Evolutionary conservation across 1,140 invertebrate species (phyloP).

Genomic region (Chionoecetes opilio): DNA sequence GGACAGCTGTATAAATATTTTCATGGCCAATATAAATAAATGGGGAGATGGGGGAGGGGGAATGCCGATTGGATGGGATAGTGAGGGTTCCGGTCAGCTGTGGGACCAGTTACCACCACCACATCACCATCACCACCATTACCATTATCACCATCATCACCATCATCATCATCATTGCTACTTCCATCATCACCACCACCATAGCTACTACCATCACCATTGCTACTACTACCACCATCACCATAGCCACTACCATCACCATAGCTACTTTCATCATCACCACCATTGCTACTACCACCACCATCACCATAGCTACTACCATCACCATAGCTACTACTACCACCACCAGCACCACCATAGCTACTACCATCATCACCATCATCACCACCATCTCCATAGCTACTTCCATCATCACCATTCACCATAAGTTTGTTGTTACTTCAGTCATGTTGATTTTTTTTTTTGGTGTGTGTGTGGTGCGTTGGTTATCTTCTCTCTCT

Average conservation of each 20-base stretch:
- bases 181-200: neutral
- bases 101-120: no score
- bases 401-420: neutral
- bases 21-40: constrained; percentile 79
- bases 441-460: no score
- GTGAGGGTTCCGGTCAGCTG: constrained; percentile 65
- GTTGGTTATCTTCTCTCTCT: no score
- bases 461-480: no score
- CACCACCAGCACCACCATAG: neutral
- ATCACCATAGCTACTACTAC: neutral
- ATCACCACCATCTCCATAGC: neutral
- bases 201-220: neutral
- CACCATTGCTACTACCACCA: neutral
- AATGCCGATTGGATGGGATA: constrained; percentile 49
- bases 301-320: neutral
- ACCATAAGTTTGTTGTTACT: no score
- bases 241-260: neutral
- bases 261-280: neutral
- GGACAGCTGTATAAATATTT: constrained; percentile 77
- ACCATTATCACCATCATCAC: neutral
- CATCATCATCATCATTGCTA: neutral
- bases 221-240: neutral
- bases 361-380: neutral
- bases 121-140: neutral
- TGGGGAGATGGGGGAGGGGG: constrained; percentile 73